Evolutionary conservation across 92 coral and sea anemone species (phyloP).

Genomic region (Porites evermanni): DNA sequence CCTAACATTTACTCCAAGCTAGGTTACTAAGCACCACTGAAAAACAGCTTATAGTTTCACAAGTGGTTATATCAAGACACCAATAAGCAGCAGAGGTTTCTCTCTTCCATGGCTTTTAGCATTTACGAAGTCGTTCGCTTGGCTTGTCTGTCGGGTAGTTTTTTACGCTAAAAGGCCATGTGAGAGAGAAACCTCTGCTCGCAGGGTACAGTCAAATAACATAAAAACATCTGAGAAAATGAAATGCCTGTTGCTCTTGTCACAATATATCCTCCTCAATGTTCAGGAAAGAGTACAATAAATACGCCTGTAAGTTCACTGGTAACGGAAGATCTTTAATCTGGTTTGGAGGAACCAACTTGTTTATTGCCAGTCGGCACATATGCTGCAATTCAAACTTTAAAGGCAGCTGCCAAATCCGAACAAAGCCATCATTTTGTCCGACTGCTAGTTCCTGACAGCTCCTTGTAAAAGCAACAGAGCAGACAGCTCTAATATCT

Average conservation of each 20-base stretch:
- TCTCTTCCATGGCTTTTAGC: too few relatives aligned
- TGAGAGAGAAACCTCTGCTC: too few relatives aligned
- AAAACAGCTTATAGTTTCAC: too few relatives aligned
- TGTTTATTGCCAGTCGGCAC: slow-evolving; percentile 79
- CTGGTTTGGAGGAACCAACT: slow-evolving; percentile 65
- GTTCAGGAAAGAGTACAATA: slow-evolving; percentile 48
- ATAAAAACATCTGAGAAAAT: too few relatives aligned
- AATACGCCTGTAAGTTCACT: slow-evolving; percentile 69
- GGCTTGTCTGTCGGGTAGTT: too few relatives aligned
- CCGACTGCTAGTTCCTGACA: slow-evolving; percentile 91
- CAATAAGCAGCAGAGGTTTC: too few relatives aligned
- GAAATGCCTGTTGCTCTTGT: not conserved
- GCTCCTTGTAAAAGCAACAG: slow-evolving; percentile 84
- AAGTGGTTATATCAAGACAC: too few relatives aligned
- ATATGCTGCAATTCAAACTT: slow-evolving; percentile 84
- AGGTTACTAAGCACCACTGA: too few relatives aligned
- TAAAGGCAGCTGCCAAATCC: slow-evolving; percentile 88
- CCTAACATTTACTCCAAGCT: too few relatives aligned
- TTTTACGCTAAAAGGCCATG: too few relatives aligned
- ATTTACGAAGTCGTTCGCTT: too few relatives aligned
- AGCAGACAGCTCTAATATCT: slow-evolving; percentile 44
- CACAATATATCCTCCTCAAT: not conserved
- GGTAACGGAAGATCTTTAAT: slow-evolving; percentile 80
- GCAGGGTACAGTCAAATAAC: too few relatives aligned
- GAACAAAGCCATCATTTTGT: slow-evolving; percentile 69